Conservation (phyloP, 1,140 invertebrate species). For the Hetaerina americana region DNA sequence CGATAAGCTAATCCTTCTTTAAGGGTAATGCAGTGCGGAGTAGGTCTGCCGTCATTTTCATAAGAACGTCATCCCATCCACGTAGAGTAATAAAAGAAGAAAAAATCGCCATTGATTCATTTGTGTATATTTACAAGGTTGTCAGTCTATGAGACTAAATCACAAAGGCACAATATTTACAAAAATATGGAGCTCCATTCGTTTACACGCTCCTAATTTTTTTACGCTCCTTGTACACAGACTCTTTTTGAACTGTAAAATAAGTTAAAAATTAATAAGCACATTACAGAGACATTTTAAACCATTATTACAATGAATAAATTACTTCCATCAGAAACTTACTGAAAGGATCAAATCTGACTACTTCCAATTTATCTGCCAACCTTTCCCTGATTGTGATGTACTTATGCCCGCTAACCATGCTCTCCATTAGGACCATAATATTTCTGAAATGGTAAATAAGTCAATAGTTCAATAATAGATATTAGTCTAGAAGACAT, state of each 20-base stretch:
- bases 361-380: conserved; percentile 61
- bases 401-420: conserved; percentile 57
- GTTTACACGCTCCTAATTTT: conserved; percentile 44
- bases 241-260: conserved; percentile 45
- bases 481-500: conserved; percentile 1
- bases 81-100: too few relatives aligned
- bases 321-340: conserved; percentile 27
- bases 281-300: conserved; percentile 3
- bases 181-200: too few relatives aligned
- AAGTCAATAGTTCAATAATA: conserved; percentile 1
- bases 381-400: conserved; percentile 50
- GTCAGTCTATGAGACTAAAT: too few relatives aligned
- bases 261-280: conserved; percentile 15
- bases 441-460: conserved; percentile 41
- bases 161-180: too few relatives aligned
- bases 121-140: too few relatives aligned
- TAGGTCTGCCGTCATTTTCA: too few relatives aligned
- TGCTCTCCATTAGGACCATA: conserved; percentile 63
- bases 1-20: too few relatives aligned
- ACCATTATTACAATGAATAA: conserved; percentile 8
- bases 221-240: conserved; percentile 49
- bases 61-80: too few relatives aligned
- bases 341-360: conserved; percentile 65
- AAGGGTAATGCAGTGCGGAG: too few relatives aligned
- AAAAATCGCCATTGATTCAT: too few relatives aligned